Evolutionary conservation across 2,113 vertebrate genomes (phyloP).

Genomic region (Bungarus multicinctus): DNA sequence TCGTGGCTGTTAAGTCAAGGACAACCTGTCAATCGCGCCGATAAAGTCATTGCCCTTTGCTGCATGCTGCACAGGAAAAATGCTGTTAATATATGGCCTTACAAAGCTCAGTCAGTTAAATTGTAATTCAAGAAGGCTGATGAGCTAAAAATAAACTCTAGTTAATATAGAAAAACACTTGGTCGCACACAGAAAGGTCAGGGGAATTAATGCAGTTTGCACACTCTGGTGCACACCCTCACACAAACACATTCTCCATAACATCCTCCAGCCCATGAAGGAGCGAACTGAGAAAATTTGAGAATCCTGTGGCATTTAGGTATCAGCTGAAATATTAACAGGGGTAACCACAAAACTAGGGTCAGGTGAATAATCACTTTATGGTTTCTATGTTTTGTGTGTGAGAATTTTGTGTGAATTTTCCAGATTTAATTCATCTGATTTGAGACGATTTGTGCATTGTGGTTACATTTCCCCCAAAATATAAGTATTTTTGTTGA

Average conservation of each 20-base stretch:
- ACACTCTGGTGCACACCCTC: neutral
- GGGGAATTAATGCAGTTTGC: neutral
- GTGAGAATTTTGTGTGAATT: neutral
- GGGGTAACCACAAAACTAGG: neutral
- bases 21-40: fast-evolving
- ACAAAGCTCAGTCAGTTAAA: neutral
- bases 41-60: neutral
- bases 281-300: too few species aligned
- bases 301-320: neutral
- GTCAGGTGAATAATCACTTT: neutral
- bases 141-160: neutral
- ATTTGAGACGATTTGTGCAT: neutral
- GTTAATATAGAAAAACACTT: constrained; percentile 5
- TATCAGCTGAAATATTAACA: neutral
- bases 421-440: neutral
- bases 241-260: neutral
- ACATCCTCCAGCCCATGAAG: neutral
- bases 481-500: neutral
- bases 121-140: neutral
- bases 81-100: neutral
- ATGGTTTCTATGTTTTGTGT: neutral
- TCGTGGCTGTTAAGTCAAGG: neutral
- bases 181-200: neutral
- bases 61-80: neutral
- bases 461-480: neutral